phyloP scores from a whole-genome alignment of 2,888 invertebrate species.

The Dromius quadrimaculatus region DNA sequence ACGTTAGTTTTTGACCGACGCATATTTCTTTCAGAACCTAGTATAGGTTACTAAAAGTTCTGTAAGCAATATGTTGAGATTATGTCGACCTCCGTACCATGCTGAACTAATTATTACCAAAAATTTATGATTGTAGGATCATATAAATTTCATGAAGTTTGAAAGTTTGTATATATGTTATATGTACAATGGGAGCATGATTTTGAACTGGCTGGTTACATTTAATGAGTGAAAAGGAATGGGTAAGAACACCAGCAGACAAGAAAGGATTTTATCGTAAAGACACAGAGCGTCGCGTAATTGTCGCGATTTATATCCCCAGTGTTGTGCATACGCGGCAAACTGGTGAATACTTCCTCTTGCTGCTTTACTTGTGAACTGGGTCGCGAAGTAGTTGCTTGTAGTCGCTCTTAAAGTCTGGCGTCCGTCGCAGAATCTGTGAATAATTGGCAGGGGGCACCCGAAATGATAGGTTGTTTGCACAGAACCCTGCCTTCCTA shows the following conservation, averaged over 20 bases:
- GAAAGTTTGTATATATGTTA: neutral
- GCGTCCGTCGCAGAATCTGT: slow-evolving; percentile 39
- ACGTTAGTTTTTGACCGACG: no score
- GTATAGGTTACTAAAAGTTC: no score
- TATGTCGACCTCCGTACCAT: no score
- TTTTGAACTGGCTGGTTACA: slow-evolving; percentile 1
- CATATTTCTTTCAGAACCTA: no score
- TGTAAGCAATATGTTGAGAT: no score
- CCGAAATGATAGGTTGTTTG: slow-evolving; percentile 49
- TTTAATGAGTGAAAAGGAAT: slow-evolving; percentile 10
- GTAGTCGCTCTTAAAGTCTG: slow-evolving; percentile 12
- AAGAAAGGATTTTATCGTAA: neutral
- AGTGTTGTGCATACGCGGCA: slow-evolving; percentile 41
- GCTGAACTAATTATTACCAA: no score
- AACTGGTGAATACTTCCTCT: neutral
- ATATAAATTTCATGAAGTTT: no score
- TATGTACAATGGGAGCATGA: neutral
- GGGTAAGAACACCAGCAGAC: neutral
- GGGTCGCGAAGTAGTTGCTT: slow-evolving; percentile 42
- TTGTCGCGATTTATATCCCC: slow-evolving; percentile 40
- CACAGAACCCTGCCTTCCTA: slow-evolving; percentile 49
- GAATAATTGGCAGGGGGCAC: slow-evolving; percentile 48
- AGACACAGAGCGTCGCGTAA: slow-evolving; percentile 29
- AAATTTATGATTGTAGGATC: no score
- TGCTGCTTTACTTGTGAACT: neutral